These are phyloP conservation scores for Acanthopleura granulata DNA, from an alignment of 2,888 invertebrate species.

Conservation along the genomic window DNA sequence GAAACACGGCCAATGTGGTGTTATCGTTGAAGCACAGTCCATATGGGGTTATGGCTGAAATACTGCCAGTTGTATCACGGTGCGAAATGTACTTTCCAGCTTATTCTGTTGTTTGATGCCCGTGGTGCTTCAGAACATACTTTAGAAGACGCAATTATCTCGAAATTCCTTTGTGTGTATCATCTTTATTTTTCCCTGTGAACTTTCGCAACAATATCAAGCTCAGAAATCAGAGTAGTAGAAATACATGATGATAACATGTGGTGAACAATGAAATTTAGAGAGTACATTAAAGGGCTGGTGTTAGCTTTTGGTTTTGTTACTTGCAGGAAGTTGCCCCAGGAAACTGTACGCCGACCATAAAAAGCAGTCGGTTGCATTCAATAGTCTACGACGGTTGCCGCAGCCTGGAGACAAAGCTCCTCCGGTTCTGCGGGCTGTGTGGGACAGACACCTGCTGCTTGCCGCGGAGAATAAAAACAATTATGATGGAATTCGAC, in stretches of 20 bases:
- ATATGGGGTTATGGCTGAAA: too few species aligned
- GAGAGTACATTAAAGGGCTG: not conserved
- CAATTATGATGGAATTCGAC: constrained; percentile 5
- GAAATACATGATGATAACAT: not conserved
- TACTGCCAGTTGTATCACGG: too few species aligned
- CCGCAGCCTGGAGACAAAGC: not conserved
- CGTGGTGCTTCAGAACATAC: too few species aligned
- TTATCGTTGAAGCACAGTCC: too few species aligned
- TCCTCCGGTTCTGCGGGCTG: not conserved
- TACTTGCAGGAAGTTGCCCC: not conserved
- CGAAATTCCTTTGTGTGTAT: too few species aligned
- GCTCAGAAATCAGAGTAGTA: not conserved
- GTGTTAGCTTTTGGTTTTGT: not conserved
- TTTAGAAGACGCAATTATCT: too few species aligned
- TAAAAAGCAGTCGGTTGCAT: not conserved
- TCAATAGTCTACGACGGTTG: not conserved
- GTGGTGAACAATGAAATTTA: not conserved
- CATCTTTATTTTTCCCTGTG: too few species aligned
- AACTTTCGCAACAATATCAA: too few species aligned
- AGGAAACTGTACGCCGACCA: not conserved
- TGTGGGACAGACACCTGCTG: not conserved
- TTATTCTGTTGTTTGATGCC: too few species aligned
- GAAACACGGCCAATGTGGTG: too few species aligned
- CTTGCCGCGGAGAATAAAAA: not conserved
- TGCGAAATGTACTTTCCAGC: too few species aligned